phyloP scores from a whole-genome alignment of 2,888 invertebrate species.

The Clivina fossor region DNA sequence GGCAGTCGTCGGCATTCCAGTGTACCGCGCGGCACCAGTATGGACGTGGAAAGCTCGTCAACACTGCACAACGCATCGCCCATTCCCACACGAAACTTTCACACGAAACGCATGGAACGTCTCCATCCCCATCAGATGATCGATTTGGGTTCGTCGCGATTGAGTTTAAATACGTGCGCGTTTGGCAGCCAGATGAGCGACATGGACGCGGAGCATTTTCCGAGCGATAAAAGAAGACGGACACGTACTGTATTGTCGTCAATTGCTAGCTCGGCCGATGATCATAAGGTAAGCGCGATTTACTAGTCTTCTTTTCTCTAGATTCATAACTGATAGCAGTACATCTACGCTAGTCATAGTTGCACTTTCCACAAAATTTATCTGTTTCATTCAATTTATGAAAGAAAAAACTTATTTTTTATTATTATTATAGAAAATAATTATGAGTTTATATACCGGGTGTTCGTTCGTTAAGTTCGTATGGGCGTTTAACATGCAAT shows the following conservation, averaged over 20 bases:
- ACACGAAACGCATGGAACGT: conserved; percentile 38
- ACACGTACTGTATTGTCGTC: conserved; percentile 63
- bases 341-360: too few relatives aligned
- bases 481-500: too few relatives aligned
- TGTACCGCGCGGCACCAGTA: conserved; percentile 60
- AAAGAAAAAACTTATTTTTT: too few relatives aligned
- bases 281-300: too few relatives aligned
- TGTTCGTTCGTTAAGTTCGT: too few relatives aligned
- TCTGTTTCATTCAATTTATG: too few relatives aligned
- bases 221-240: conserved; percentile 41
- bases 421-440: too few relatives aligned
- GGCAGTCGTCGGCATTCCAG: conserved; percentile 68
- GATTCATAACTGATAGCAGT: too few relatives aligned
- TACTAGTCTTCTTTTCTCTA: too few relatives aligned
- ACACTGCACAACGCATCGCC: conserved; percentile 60
- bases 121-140: conserved; percentile 53
- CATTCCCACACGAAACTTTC: conserved; percentile 47
- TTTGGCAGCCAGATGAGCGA: conserved; percentile 51
- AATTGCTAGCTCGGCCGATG: conserved; percentile 66
- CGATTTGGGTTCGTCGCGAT: conserved; percentile 54
- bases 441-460: too few relatives aligned
- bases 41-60: conserved; percentile 59
- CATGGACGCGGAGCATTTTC: conserved; percentile 42
- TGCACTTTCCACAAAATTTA: too few relatives aligned
- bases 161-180: conserved; percentile 53